Conservation (phyloP, 2,113 vertebrate genomes). For the Baryphthengus martii region DNA sequence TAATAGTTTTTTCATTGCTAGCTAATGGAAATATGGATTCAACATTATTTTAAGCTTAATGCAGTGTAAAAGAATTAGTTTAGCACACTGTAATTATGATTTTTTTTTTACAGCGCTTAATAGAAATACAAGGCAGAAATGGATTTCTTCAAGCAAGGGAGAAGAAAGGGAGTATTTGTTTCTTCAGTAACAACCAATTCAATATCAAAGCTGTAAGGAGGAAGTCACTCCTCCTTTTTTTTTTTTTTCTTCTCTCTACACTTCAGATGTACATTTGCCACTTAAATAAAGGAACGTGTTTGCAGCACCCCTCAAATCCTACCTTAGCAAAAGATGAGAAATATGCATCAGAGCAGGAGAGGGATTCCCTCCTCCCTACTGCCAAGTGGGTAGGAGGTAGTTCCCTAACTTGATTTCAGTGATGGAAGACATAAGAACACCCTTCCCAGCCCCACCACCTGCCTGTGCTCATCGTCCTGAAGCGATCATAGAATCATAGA, state of each 20-base stretch:
- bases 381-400: neutral
- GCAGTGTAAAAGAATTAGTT: constrained; percentile 26
- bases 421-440: neutral
- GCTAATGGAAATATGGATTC: constrained; percentile 48
- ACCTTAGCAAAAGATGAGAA: neutral
- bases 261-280: neutral
- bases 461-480: neutral
- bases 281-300: neutral
- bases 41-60: constrained; percentile 47
- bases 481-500: too few relatives aligned
- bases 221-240: neutral
- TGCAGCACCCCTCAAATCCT: neutral
- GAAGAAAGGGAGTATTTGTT: neutral
- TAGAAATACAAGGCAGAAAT: constrained; percentile 11
- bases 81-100: constrained; percentile 7
- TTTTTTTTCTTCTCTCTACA: neutral
- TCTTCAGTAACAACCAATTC: neutral
- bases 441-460: neutral
- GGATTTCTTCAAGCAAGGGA: neutral
- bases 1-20: constrained; percentile 52
- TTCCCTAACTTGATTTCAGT: neutral
- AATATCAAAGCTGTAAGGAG: neutral
- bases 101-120: neutral
- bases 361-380: neutral
- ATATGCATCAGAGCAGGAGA: neutral